Percentiles rank a stretch among this genome's conserved stretches.
Evolutionary conservation across 2,888 invertebrate genomes (phyloP).

Genomic region (Trissolcus japonicus): DNA sequence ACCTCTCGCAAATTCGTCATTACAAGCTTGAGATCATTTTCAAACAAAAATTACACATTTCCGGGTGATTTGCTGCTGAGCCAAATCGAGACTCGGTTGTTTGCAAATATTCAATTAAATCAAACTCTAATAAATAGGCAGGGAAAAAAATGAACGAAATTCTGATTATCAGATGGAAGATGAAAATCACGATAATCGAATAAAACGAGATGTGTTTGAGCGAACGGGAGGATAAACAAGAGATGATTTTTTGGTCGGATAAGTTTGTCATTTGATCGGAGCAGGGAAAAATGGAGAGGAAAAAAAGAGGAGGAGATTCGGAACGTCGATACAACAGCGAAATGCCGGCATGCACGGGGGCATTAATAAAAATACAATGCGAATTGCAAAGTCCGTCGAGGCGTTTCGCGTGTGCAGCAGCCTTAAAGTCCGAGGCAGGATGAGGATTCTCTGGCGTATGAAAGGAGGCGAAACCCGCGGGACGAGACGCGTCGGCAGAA

Average conservation of each 20-base stretch:
- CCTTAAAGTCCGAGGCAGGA: slow-evolving; percentile 50
- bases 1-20: not conserved
- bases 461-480: slow-evolving; percentile 33
- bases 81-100: too few relatives aligned
- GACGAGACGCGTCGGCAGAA: slow-evolving; percentile 44
- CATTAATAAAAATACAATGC: slow-evolving; percentile 47
- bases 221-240: too few relatives aligned
- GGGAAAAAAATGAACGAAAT: not conserved
- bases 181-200: not conserved
- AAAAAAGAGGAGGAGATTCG: not conserved
- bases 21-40: not conserved
- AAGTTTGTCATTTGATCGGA: not conserved
- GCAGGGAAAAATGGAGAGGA: not conserved
- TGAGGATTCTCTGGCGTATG: slow-evolving; percentile 41
- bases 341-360: slow-evolving; percentile 11
- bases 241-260: too few relatives aligned
- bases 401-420: slow-evolving; percentile 55
- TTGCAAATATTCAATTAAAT: too few relatives aligned
- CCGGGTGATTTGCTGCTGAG: too few relatives aligned
- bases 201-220: too few relatives aligned
- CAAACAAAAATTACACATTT: too few relatives aligned
- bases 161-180: slow-evolving; percentile 1
- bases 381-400: slow-evolving; percentile 43
- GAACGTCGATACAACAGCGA: slow-evolving; percentile 32
- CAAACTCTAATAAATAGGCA: too few relatives aligned